A percentile compares a stretch with the other conserved stretches of the same genome.
These are phyloP conservation scores for Catocala nupta DNA, from an alignment of 2,888 invertebrate species.

Conservation along the genomic window DNA sequence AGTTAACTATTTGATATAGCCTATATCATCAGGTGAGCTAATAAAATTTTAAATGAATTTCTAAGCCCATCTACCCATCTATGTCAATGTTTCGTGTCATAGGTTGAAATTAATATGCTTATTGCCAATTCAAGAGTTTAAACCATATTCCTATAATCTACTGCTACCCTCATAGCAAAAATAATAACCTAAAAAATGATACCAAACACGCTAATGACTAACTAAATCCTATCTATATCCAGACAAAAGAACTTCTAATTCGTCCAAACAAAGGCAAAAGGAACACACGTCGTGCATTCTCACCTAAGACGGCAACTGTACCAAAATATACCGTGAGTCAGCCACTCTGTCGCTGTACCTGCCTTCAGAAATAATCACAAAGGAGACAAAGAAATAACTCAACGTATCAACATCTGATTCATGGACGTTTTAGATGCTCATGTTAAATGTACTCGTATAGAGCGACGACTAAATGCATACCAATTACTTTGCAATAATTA, in stretches of 20 bases:
- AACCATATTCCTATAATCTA: too few species aligned
- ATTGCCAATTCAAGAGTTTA: too few species aligned
- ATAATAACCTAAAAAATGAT: constrained; percentile 7
- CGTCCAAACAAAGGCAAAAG: constrained; percentile 44
- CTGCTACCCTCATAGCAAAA: not conserved
- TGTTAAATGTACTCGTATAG: too few species aligned
- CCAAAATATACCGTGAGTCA: constrained; percentile 62
- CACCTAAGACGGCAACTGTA: constrained; percentile 49
- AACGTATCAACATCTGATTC: constrained; percentile 43
- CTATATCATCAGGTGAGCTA: too few species aligned
- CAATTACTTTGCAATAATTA: too few species aligned
- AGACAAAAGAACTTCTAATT: constrained; percentile 38
- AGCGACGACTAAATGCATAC: too few species aligned
- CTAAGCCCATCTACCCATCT: too few species aligned
- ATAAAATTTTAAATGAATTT: too few species aligned
- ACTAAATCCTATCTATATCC: constrained; percentile 9
- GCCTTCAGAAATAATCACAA: constrained; percentile 73
- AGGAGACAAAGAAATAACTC: constrained; percentile 70
- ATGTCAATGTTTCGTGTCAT: too few species aligned
- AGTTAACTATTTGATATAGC: too few species aligned
- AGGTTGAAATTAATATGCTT: too few species aligned
- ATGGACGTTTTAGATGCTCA: constrained; percentile 19
- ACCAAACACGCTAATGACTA: constrained; percentile 10
- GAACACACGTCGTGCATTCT: constrained; percentile 16
- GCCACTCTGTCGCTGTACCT: constrained; percentile 49